Base-by-base conservation (phyloP, 1,140 invertebrate genomes). In the Lethrus apterus region DNA sequence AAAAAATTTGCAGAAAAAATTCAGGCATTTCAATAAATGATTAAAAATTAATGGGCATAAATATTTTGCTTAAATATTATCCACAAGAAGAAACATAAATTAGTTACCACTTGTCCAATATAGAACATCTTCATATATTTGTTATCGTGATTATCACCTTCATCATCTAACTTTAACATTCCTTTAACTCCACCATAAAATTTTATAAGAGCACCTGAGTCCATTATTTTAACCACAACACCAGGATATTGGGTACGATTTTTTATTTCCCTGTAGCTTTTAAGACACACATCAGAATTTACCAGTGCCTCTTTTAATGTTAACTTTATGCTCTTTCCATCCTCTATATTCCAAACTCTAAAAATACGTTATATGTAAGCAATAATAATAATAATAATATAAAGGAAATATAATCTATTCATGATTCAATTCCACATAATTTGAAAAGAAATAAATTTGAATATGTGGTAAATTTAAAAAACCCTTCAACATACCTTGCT, bases 171-270 rank as follows among this genome's bases (percentile, higher is more conserved):
- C 20, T 76, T 70, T 1, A 84, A 59, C 49, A 71, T 73, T 1
- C 78, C 81, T 43, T 67, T 73, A 1, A 79, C 59, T 38, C 75
- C 69, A 31, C 70, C 72, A 55, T 78, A 80, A 63, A 82, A 83
- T 34, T 67, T 66, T 0, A 84, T 70, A 2, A 78, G 31, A 1
- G 80, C 42, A 35, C 75, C 78, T 24, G 60, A 60, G 2, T 57
- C 20, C 3, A 64, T 64, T 24, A 70, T 66, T 36, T 70, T 62
- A 0, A 71, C 59, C 2, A 84, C 65, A 3, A 75, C 70, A 1
- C 78, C 80, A 1, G 72, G 69, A 55, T 79, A 79, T 4, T 64
- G 55, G 2, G 64, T 54, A 15, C 72, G 74, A 1, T 70, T 36
- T n/a, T 69, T 59, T 0, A 73, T 77, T 10, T 75, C 55, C 8